Percentiles rank a stretch among this genome's conserved stretches.
These are phyloP conservation scores for Antrozous pallidus DNA, from an alignment of 2,797 vertebrate species.

Conservation along the genomic window DNA sequence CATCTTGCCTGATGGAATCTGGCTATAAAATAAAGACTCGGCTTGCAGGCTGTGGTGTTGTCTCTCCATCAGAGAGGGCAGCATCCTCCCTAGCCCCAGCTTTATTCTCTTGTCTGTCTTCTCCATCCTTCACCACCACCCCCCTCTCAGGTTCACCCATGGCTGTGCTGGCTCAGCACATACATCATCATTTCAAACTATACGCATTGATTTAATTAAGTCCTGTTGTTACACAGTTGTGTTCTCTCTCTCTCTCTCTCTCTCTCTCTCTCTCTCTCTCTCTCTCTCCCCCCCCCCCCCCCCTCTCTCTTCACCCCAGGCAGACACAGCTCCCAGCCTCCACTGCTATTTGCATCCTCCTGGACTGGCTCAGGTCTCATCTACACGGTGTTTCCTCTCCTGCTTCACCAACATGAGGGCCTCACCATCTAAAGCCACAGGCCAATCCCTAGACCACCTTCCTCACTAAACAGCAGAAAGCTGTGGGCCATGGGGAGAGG, in stretches of 20 bases:
- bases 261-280: no score
- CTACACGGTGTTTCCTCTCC: neutral
- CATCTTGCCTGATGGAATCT: no score
- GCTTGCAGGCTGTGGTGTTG: no score
- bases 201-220: neutral
- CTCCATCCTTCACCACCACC: no score
- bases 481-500: neutral
- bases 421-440: neutral
- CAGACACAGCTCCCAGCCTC: neutral
- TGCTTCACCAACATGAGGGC: neutral
- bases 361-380: neutral
- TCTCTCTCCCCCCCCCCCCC: neutral
- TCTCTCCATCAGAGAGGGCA: no score
- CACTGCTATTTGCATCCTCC: neutral
- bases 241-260: neutral
- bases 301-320: neutral
- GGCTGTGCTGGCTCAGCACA: no score
- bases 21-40: no score
- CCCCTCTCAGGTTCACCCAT: no score
- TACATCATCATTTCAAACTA: conserved; percentile 33
- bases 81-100: no score
- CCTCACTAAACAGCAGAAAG: neutral
- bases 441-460: neutral
- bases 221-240: neutral
- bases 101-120: no score